phyloP scores from a whole-genome alignment of 2,797 vertebrate species.

The Salmo trutta region DNA sequence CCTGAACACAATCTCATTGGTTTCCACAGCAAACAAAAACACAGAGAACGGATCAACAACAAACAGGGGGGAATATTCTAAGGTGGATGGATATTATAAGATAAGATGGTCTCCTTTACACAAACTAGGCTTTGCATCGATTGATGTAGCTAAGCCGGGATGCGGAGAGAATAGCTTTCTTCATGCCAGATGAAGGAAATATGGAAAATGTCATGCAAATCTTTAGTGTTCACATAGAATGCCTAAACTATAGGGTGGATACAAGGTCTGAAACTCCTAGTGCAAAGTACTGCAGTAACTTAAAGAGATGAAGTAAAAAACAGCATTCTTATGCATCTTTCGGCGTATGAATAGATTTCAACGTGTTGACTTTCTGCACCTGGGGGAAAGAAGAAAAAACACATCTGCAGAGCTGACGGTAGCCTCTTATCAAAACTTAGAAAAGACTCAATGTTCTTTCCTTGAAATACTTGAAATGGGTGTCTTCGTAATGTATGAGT shows the following conservation, averaged over 20 bases:
- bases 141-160: slow-evolving; percentile 28
- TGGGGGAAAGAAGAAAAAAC: background rate
- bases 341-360: slow-evolving; percentile 14
- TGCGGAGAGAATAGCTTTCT: background rate
- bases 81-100: too few species aligned
- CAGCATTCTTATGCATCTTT: slow-evolving; percentile 1
- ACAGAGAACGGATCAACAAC: background rate
- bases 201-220: slow-evolving; percentile 42
- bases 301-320: too few species aligned
- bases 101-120: too few species aligned
- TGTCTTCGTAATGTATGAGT: too few species aligned
- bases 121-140: slow-evolving; percentile 36
- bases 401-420: slow-evolving; percentile 4
- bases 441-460: slow-evolving; percentile 7
- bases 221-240: slow-evolving; percentile 22
- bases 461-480: slow-evolving; percentile 12
- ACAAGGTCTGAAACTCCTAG: too few species aligned
- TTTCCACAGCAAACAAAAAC: background rate
- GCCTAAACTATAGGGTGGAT: slow-evolving; percentile 4
- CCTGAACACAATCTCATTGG: background rate
- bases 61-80: too few species aligned
- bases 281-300: too few species aligned
- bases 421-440: slow-evolving; percentile 12
- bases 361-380: slow-evolving; percentile 29
- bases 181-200: slow-evolving; percentile 23